Conservation (phyloP, 2,113 vertebrate species). For the Emydocephalus ijimae region DNA sequence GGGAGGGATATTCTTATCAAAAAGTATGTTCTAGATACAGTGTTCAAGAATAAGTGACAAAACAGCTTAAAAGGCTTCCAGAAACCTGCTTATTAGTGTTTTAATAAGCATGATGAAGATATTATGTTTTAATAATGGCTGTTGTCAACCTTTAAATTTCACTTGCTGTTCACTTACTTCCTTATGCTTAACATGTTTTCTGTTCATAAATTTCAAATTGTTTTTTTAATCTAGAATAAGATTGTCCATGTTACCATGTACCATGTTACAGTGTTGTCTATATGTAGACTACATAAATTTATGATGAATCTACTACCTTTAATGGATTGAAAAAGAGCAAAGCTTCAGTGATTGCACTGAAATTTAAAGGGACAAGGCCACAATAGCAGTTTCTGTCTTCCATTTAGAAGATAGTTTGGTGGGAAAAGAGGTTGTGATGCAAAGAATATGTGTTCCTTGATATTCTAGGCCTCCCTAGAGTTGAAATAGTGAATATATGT, state of each 20-base stretch:
- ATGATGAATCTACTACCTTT: background rate
- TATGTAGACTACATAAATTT: background rate
- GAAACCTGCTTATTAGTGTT: background rate
- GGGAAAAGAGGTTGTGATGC: background rate
- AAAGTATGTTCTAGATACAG: background rate
- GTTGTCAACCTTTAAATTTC: background rate
- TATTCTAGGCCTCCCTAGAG: background rate
- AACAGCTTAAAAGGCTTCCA: background rate
- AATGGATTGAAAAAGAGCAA: background rate
- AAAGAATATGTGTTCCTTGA: background rate
- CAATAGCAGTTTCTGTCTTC: background rate
- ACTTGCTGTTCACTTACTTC: background rate
- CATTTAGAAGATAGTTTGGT: background rate
- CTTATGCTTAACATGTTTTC: background rate
- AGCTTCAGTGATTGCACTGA: background rate
- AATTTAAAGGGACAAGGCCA: background rate
- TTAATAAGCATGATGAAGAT: background rate
- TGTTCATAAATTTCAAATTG: background rate
- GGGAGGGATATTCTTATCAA: background rate
- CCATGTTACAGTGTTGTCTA: background rate
- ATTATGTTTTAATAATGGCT: background rate
- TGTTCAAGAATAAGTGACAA: background rate
- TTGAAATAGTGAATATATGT: background rate
- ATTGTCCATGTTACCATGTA: background rate
- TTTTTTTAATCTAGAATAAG: background rate